Percentiles rank a stretch among this genome's conserved stretches.
Evolutionary conservation across 2,113 vertebrate species (phyloP).

Genomic region (Periophthalmus modestus): DNA sequence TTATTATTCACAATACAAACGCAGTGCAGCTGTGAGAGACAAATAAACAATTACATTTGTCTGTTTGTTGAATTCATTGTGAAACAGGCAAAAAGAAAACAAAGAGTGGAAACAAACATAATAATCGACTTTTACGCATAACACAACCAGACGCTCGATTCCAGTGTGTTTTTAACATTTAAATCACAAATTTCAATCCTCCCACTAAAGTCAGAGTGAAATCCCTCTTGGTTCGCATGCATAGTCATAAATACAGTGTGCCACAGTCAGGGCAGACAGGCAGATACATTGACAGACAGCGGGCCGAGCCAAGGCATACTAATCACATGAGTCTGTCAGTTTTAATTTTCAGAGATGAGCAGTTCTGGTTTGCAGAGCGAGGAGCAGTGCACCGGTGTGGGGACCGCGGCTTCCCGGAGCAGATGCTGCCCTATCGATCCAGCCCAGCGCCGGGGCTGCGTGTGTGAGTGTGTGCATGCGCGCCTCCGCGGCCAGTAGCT

Average conservation of each 20-base stretch:
- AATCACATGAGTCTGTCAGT: slow-evolving; percentile 76
- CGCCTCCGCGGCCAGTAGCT: slow-evolving; percentile 63
- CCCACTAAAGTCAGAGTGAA: neutral
- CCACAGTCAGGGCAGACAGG: slow-evolving; percentile 30
- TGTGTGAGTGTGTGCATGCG: slow-evolving; percentile 35
- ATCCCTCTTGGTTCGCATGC: slow-evolving; percentile 12
- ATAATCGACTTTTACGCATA: neutral
- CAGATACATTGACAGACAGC: slow-evolving; percentile 28
- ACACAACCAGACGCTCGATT: neutral
- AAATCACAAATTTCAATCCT: neutral
- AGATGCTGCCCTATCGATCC: slow-evolving; percentile 82
- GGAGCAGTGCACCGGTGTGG: slow-evolving; percentile 72
- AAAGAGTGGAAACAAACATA: neutral
- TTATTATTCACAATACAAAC: neutral
- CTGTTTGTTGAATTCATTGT: neutral
- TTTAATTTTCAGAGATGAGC: slow-evolving; percentile 81
- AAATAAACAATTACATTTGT: neutral
- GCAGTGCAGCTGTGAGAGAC: neutral
- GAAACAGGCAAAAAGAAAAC: neutral
- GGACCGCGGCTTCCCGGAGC: slow-evolving; percentile 75
- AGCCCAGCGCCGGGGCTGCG: slow-evolving; percentile 61
- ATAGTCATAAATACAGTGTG: slow-evolving; percentile 15
- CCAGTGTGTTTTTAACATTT: neutral
- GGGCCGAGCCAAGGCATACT: slow-evolving; percentile 64
- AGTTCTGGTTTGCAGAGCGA: slow-evolving; percentile 69